phyloP scores from a whole-genome alignment of 2,113 vertebrate genomes.

The Lycaon pictus region DNA sequence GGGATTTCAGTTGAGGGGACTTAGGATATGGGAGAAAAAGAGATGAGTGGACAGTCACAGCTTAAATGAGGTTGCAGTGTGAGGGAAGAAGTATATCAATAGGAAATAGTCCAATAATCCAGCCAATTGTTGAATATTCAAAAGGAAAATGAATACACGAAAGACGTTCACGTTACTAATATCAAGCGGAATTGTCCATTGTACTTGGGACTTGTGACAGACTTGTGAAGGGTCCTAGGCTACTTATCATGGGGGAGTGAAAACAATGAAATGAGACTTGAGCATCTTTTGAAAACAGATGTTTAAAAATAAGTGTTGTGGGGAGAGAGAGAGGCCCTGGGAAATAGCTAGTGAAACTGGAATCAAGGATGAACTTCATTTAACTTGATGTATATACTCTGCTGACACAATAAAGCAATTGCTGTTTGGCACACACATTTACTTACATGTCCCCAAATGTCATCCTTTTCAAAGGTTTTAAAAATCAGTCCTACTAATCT shows the following conservation, averaged over 20 bases:
- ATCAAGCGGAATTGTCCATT: neutral
- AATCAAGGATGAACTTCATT: neutral
- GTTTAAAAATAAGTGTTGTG: neutral
- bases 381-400: neutral
- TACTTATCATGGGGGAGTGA: neutral
- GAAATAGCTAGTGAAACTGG: neutral
- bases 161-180: neutral
- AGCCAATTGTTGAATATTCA: neutral
- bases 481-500: neutral
- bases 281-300: neutral
- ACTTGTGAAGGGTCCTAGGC: neutral
- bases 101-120: neutral
- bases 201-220: neutral
- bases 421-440: neutral
- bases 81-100: neutral
- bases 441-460: neutral
- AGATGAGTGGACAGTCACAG: neutral
- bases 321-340: neutral
- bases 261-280: neutral
- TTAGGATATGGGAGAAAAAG: neutral
- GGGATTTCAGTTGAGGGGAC: neutral
- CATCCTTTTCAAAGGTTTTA: neutral
- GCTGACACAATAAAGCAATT: neutral
- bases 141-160: neutral
- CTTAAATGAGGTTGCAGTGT: neutral